phyloP scores from a whole-genome alignment of 2,888 invertebrate genomes.

The Cosmopolites sordidus region DNA sequence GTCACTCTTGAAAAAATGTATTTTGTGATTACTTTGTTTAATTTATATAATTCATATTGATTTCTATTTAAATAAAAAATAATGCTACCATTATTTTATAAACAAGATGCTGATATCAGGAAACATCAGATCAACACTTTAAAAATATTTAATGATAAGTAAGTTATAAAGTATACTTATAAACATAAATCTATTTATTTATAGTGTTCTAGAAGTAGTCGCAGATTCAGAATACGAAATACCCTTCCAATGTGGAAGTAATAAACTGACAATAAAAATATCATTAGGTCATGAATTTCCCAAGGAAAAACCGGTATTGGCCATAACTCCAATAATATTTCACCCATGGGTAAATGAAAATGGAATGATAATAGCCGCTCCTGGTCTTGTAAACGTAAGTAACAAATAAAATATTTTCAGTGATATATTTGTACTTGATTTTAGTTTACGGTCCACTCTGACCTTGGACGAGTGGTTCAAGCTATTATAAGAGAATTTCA shows the following conservation, averaged over 20 bases:
- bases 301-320: conserved; percentile 66
- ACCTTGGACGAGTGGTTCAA: conserved; percentile 75
- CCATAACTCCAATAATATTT: conserved; percentile 60
- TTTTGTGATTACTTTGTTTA: too few relatives aligned
- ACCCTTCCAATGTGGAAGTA: conserved; percentile 62
- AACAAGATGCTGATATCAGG: conserved; percentile 55
- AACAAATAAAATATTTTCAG: neutral
- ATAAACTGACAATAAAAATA: conserved; percentile 63
- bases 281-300: conserved; percentile 68
- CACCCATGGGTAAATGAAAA: conserved; percentile 71
- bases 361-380: conserved; percentile 68
- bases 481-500: conserved; percentile 76
- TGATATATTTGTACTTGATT: conserved; percentile 16
- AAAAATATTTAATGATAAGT: conserved; percentile 79
- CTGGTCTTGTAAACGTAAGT: conserved; percentile 68
- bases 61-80: too few relatives aligned
- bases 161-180: conserved; percentile 37
- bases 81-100: conserved; percentile 57
- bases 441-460: conserved; percentile 71
- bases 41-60: too few relatives aligned
- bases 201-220: conserved; percentile 65
- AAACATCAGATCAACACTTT: conserved; percentile 76
- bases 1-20: too few relatives aligned
- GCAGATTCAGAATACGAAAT: conserved; percentile 71
- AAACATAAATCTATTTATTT: conserved; percentile 26